Conservation (phyloP, 2,797 vertebrate genomes). For the Chrosomus eos region DNA sequence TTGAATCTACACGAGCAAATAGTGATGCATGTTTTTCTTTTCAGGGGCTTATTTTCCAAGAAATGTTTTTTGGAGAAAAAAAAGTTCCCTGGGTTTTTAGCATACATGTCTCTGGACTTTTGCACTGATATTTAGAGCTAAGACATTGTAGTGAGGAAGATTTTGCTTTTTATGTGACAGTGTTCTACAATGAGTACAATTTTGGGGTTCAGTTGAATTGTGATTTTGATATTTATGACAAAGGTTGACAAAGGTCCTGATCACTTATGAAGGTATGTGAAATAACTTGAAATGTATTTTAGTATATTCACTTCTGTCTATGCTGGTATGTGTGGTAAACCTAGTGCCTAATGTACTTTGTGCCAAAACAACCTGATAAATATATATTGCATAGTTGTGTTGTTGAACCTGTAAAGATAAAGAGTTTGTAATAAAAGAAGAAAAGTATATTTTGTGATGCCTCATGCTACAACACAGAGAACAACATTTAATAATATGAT, state of each 20-base stretch:
- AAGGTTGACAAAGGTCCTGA: background rate
- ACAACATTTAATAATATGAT: background rate
- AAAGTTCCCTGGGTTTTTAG: background rate
- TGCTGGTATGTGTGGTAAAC: slow-evolving; percentile 42
- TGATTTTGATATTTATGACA: slow-evolving; percentile 26
- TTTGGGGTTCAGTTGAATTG: slow-evolving; percentile 1
- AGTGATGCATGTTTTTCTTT: background rate
- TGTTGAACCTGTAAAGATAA: slow-evolving; percentile 36
- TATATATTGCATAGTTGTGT: slow-evolving; percentile 36
- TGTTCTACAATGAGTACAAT: background rate
- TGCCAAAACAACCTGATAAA: slow-evolving; percentile 28
- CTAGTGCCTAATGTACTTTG: slow-evolving; percentile 45
- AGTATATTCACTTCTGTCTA: slow-evolving; percentile 29
- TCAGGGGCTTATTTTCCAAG: background rate
- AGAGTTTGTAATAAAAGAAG: slow-evolving; percentile 42
- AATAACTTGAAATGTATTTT: slow-evolving; percentile 36
- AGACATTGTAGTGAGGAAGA: background rate
- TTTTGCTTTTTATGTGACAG: background rate
- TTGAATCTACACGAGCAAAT: background rate
- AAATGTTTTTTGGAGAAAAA: too few relatives aligned
- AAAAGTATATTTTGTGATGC: background rate
- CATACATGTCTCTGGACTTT: slow-evolving; percentile 3
- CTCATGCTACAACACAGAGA: background rate
- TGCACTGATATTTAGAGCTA: background rate
- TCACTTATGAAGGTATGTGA: slow-evolving; percentile 10